A percentile compares a stretch with the other conserved stretches of the same genome.
Evolutionary conservation across 2,888 invertebrate species (phyloP).

Genomic region (Atherix ibis): DNA sequence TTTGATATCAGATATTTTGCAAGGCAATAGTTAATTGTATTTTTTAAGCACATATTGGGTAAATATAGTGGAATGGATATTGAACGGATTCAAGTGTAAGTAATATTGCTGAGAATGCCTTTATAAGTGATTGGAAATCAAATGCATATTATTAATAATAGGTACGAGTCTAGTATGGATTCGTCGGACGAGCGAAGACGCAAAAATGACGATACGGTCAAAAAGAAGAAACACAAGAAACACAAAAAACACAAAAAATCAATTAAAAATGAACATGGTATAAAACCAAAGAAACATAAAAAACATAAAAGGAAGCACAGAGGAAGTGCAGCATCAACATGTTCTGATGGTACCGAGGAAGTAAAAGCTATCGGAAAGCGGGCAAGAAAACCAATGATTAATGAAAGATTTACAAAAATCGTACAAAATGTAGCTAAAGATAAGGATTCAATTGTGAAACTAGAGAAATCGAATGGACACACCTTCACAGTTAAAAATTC

Average conservation of each 20-base stretch:
- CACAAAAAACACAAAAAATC: slow-evolving; percentile 49
- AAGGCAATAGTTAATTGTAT: no score
- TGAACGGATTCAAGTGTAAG: no score
- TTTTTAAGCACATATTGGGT: no score
- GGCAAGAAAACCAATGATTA: not conserved
- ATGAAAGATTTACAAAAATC: slow-evolving; percentile 20
- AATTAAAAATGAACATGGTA: slow-evolving; percentile 33
- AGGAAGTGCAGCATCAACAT: slow-evolving; percentile 20
- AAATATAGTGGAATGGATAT: no score
- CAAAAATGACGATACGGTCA: slow-evolving; percentile 1
- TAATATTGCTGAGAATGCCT: no score
- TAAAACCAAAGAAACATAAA: slow-evolving; percentile 43
- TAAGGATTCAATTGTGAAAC: slow-evolving; percentile 14
- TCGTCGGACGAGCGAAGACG: slow-evolving; percentile 1
- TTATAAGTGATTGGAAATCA: no score
- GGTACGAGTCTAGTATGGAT: slow-evolving; percentile 22
- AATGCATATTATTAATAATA: no score
- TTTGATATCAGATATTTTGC: no score
- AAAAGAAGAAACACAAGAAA: slow-evolving; percentile 35
- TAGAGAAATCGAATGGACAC: slow-evolving; percentile 20
- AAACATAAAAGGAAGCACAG: slow-evolving; percentile 39
- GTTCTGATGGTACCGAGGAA: slow-evolving; percentile 26
- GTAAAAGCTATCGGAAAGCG: slow-evolving; percentile 31
- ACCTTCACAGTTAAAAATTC: slow-evolving; percentile 22
- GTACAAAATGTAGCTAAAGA: slow-evolving; percentile 25